These are phyloP conservation scores for Poecilus cupreus DNA, from an alignment of 2,888 invertebrate genomes.

Conservation along the genomic window DNA sequence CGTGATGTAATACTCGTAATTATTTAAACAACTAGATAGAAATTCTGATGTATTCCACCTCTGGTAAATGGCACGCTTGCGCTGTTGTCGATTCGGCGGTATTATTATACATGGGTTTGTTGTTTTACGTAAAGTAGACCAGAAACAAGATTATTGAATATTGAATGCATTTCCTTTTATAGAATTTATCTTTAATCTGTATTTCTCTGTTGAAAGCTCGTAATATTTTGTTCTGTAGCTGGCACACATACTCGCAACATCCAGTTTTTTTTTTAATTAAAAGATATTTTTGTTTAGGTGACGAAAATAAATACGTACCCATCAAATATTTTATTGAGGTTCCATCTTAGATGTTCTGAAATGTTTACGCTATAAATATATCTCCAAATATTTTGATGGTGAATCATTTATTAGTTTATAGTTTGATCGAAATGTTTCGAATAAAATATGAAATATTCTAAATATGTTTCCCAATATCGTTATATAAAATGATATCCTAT, in stretches of 20 bases:
- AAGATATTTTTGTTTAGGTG: constrained; percentile 3
- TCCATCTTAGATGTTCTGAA: background rate
- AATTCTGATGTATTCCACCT: background rate
- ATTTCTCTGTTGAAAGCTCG: constrained; percentile 3
- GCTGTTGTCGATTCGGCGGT: background rate
- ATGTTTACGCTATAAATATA: background rate
- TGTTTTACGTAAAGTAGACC: constrained; percentile 25
- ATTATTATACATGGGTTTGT: constrained; percentile 21
- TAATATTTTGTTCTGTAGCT: background rate
- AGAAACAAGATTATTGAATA: constrained; percentile 31
- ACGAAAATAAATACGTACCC: background rate
- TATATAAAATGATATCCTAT: too few species aligned
- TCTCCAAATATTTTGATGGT: background rate
- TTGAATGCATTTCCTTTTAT: background rate
- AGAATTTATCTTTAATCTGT: constrained; percentile 6
- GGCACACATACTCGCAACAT: background rate
- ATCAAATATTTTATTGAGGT: constrained; percentile 17
- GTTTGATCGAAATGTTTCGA: too few species aligned
- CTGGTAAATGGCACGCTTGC: background rate
- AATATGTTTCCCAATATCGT: too few species aligned
- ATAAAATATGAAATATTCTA: too few species aligned
- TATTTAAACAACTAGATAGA: too few species aligned
- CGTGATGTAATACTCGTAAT: too few species aligned
- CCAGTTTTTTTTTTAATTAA: background rate
- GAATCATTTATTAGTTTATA: background rate